Base-by-base conservation (phyloP, 2,888 invertebrate genomes). In the Lottia scabra region DNA sequence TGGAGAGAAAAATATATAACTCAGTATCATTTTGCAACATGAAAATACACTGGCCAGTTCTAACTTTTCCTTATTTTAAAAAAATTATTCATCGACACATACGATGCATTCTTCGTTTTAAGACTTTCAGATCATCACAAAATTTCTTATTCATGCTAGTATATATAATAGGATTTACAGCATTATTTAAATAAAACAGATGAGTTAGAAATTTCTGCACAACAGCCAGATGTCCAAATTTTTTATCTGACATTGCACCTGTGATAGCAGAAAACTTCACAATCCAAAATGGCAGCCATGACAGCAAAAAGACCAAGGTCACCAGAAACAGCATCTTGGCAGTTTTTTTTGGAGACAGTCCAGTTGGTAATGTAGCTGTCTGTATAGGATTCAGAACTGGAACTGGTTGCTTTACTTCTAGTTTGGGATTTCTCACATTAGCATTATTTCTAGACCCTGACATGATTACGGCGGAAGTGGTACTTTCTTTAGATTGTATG, bases 261-360 rank as follows among this genome's bases (percentile, higher is more conserved):
- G 73, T 3, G 0, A 75, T 48, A 5, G 66, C 26, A 38, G 62
- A 56, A 12, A 80, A 46, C 12, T 75, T 44, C 30, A 80, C 38
- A 0, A 81, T 63, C 44, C 76, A 76, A 62, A 80, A 80, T 0
- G 81, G 81, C 67, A 78, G 43, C 79, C 79, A 81, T 0, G 79
- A 79, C 0, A 79, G 48, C 44, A 81, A 72, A 56, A 78, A 81
- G 8, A 79, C 77, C 0, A 71, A 70, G 12, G 80, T 80, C 0
- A 82, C 82, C 1, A 77, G 63, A 64, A 80, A 79, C n/a, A 82
- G 62, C 4, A 82, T 73, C 65, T 80, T 80, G 0, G 82, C 75
- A 27, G 82, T 78, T 69, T 80, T 80, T 0, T 76, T 68, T 27
- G 72, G 62, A n/a, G 70, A 38, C 2, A 23, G 56, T 4, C 56